These are phyloP conservation scores for Pipistrellus nathusii DNA, from an alignment of 2,797 vertebrate species.

Conservation along the genomic window DNA sequence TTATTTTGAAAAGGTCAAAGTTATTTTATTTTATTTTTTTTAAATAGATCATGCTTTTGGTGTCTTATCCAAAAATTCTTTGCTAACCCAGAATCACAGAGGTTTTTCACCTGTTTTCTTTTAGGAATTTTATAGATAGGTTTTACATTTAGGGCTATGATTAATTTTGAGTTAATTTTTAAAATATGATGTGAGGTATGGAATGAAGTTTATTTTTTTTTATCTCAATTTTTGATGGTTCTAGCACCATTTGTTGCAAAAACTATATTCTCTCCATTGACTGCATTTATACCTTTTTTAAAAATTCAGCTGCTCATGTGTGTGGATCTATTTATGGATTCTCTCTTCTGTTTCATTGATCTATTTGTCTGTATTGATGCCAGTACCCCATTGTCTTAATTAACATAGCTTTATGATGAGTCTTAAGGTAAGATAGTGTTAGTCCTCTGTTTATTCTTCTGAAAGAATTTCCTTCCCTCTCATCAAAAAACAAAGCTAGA, in stretches of 20 bases:
- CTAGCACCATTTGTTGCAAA: conserved; percentile 6
- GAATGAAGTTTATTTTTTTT: background rate
- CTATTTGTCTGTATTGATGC: conserved; percentile 12
- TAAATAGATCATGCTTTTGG: background rate
- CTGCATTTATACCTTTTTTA: background rate
- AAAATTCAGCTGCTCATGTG: background rate
- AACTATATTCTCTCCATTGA: background rate
- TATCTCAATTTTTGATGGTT: background rate
- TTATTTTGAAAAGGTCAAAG: background rate
- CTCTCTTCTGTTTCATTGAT: background rate
- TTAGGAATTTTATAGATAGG: background rate
- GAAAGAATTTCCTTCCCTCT: background rate
- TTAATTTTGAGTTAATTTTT: conserved; percentile 29
- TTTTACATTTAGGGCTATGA: background rate
- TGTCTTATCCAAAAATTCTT: background rate
- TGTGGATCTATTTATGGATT: background rate
- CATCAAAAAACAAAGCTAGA: background rate
- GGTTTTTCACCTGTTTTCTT: background rate
- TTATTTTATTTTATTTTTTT: background rate
- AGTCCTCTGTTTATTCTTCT: background rate
- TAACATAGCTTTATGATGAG: background rate
- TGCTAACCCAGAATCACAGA: background rate
- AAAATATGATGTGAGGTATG: background rate
- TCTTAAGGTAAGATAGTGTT: background rate
- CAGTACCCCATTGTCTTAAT: background rate